Evolutionary conservation across 2,888 invertebrate species (phyloP), one percentile per base, ranked within the genome.

Genomic region (Tetragnatha montana): DNA sequence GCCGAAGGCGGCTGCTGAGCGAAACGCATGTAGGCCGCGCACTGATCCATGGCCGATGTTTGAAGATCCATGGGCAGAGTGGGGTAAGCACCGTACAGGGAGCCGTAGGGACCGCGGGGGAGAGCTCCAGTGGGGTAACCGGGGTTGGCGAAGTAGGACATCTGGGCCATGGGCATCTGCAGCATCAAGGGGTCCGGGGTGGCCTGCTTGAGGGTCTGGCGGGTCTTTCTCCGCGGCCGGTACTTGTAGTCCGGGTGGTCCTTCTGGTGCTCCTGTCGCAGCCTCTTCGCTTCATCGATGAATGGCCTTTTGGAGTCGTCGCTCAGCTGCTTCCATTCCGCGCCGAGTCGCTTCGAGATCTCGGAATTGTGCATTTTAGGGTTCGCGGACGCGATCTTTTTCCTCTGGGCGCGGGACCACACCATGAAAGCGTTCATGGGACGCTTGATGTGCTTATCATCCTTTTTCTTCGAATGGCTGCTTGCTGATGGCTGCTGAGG

Each of bases 391-490:
- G 94, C 94, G 93, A 94, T 94, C 91, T 94, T 94, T 14, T 94
- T 92, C 75, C 94, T 88, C 92, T 94, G 94, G 6, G 94, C 94
- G n/a, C 94, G 92, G 12, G 94, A 94, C 94, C 94, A 94, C n/a
- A 94, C 94, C 94, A 94, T 94, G 92, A 94, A 94, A 14, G 94
- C 94, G 92, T 94, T 94, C 94, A 94, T 94, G 6, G 94, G 94
- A 8, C 94, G 92, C 90, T 94, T 94, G 8, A 94, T 94, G 87
- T 93, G 92, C 8, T 83, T 49, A 21, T n/a, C 50, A 4, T 7
- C 10, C 49, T 76, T 79, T 17, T 35, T 19, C 35, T 0, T 19
- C 2, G 75, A 60, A 69, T 76, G 71, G 71, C 82, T n/a, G 74
- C 69, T 47, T 19, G 2, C 35, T 35, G 2, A 1, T 35, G 35